These are phyloP conservation scores for Trachymyrmex septentrionalis DNA, from an alignment of 1,140 invertebrate species.

Conservation along the genomic window DNA sequence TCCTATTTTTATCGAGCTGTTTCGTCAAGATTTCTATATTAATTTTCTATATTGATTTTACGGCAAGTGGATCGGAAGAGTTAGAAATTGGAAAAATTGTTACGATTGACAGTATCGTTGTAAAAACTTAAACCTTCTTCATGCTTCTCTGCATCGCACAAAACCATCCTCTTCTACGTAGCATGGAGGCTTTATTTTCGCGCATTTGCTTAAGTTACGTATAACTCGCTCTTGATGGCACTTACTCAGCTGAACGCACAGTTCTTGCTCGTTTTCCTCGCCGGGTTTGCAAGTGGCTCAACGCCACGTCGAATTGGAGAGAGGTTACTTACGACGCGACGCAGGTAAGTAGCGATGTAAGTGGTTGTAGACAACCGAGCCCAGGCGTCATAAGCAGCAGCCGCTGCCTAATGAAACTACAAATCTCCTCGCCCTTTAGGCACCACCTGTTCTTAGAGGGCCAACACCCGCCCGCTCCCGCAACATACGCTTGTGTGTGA, in stretches of 20 bases:
- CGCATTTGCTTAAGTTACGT: slow-evolving; percentile 56
- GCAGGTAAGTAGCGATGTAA: slow-evolving; percentile 86
- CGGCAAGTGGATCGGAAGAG: neutral
- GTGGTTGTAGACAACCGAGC: slow-evolving; percentile 86
- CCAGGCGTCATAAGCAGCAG: slow-evolving; percentile 85
- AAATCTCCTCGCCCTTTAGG: slow-evolving; percentile 85
- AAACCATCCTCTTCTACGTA: neutral
- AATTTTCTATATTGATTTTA: slow-evolving; percentile 27
- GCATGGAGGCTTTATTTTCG: slow-evolving; percentile 36
- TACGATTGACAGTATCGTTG: neutral
- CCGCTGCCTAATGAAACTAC: slow-evolving; percentile 87
- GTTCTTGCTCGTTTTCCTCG: slow-evolving; percentile 46
- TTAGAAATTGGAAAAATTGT: neutral
- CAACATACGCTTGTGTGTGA: slow-evolving; percentile 81
- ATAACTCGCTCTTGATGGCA: slow-evolving; percentile 50
- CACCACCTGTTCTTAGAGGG: slow-evolving; percentile 84
- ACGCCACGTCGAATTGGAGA: slow-evolving; percentile 55
- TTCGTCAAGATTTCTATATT: slow-evolving; percentile 35
- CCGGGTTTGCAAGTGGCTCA: slow-evolving; percentile 41
- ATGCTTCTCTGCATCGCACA: neutral
- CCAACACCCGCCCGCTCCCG: slow-evolving; percentile 74
- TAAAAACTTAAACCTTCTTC: too few relatives aligned
- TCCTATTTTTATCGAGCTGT: slow-evolving; percentile 23
- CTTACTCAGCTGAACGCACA: slow-evolving; percentile 51
- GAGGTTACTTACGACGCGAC: slow-evolving; percentile 75